phyloP scores from a whole-genome alignment of 2,113 vertebrate genomes.

The Octodon degus region DNA sequence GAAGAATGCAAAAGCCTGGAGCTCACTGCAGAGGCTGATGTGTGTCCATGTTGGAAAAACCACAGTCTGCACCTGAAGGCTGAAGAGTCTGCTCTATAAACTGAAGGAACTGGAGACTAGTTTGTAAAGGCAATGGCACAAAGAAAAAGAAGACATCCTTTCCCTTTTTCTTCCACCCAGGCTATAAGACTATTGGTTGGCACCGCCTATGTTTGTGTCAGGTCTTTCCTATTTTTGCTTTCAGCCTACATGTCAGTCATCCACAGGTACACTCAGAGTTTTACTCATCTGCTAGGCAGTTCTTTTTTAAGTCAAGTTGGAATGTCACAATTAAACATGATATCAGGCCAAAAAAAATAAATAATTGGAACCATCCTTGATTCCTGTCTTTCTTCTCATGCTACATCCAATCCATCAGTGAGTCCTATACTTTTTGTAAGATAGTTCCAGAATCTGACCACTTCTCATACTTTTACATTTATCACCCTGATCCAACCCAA shows the following conservation, averaged over 20 bases:
- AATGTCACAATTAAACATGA: neutral
- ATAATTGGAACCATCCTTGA: neutral
- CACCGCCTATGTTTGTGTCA: neutral
- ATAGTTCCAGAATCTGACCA: neutral
- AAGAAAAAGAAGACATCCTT: neutral
- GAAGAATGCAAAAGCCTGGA: neutral
- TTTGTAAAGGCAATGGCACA: neutral
- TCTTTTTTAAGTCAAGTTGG: neutral
- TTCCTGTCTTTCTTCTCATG: neutral
- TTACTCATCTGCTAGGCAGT: neutral
- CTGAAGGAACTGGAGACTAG: neutral
- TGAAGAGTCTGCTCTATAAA: neutral
- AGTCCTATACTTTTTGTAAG: neutral
- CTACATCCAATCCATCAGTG: neutral
- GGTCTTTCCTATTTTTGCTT: neutral
- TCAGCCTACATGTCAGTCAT: neutral
- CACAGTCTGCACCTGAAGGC: neutral
- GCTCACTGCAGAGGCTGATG: neutral
- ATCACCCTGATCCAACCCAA: neutral
- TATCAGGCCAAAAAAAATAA: neutral
- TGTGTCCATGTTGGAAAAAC: neutral
- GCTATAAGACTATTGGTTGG: neutral
- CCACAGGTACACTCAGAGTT: neutral
- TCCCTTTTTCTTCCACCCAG: neutral
- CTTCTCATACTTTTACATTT: neutral